phyloP scores from a whole-genome alignment of 2,113 vertebrate genomes.

The Morone saxatilis region DNA sequence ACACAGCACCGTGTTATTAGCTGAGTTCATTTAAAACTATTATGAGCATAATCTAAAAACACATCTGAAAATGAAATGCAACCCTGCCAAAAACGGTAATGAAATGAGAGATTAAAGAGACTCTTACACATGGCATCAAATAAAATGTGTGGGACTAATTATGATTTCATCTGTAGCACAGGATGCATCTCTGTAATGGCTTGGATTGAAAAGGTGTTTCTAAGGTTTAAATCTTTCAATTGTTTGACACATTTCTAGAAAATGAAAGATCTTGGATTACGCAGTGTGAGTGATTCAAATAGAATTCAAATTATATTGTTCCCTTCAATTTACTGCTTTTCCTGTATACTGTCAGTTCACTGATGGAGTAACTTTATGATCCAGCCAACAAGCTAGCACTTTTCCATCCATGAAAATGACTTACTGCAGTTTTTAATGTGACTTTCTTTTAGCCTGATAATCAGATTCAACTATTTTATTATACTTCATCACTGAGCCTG shows the following conservation, averaged over 20 bases:
- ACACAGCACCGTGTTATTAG: background rate
- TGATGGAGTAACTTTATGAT: too few species aligned
- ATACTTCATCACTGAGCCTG: too few species aligned
- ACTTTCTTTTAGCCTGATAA: too few species aligned
- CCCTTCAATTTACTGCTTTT: background rate
- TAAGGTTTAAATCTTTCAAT: background rate
- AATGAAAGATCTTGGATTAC: background rate
- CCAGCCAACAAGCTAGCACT: too few species aligned
- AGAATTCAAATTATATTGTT: background rate
- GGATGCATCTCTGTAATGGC: background rate
- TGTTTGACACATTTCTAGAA: background rate
- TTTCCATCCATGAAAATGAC: too few species aligned
- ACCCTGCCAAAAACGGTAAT: slow-evolving; percentile 7
- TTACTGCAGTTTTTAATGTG: too few species aligned
- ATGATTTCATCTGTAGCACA: background rate
- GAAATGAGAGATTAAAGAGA: slow-evolving; percentile 20
- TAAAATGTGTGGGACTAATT: slow-evolving; percentile 10
- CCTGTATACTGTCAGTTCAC: too few species aligned
- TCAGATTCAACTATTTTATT: too few species aligned
- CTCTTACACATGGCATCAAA: background rate
- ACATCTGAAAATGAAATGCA: slow-evolving; percentile 8
- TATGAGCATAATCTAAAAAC: slow-evolving; percentile 5
- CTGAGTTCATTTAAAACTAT: background rate
- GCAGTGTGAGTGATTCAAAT: background rate
- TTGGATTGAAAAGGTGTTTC: background rate